phyloP scores from a whole-genome alignment of 2,888 invertebrate genomes.

The Plutella xylostella region DNA sequence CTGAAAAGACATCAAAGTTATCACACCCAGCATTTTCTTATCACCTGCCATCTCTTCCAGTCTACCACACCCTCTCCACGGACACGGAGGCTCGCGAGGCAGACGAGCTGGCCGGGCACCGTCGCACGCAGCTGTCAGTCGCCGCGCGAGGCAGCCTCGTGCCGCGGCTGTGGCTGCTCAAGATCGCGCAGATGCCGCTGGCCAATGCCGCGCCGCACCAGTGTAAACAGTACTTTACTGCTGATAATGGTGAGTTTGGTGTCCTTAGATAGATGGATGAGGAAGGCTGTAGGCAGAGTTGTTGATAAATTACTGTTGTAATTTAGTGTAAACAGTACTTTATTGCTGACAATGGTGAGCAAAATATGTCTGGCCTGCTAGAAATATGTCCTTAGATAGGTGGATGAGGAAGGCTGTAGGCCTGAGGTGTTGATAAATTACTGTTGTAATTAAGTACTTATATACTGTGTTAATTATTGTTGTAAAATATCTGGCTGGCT shows the following conservation, averaged over 20 bases:
- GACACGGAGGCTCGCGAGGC: slow-evolving; percentile 43
- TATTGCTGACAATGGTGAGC: slow-evolving; percentile 69
- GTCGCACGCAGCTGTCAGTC: slow-evolving; percentile 66
- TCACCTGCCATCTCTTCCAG: slow-evolving; percentile 61
- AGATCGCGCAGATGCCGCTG: slow-evolving; percentile 81
- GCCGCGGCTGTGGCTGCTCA: slow-evolving; percentile 82
- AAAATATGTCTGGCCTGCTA: no score
- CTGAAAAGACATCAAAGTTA: no score
- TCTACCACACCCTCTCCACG: slow-evolving; percentile 76
- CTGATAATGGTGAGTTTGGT: slow-evolving; percentile 59
- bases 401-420: no score
- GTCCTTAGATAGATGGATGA: no score
- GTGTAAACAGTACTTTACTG: slow-evolving; percentile 80
- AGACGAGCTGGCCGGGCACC: slow-evolving; percentile 30
- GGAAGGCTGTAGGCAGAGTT: no score
- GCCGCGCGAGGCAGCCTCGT: slow-evolving; percentile 61
- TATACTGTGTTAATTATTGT: slow-evolving; percentile 76
- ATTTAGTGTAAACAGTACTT: slow-evolving; percentile 84
- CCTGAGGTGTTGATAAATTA: no score
- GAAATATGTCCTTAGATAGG: no score
- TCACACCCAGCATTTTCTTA: no score
- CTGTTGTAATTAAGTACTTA: no score
- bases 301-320: no score
- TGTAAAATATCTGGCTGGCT: no score
- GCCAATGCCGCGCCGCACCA: slow-evolving; percentile 81